Conservation (phyloP, 1,140 invertebrate genomes). For the Pseudomyrmex flavicornis region DNA sequence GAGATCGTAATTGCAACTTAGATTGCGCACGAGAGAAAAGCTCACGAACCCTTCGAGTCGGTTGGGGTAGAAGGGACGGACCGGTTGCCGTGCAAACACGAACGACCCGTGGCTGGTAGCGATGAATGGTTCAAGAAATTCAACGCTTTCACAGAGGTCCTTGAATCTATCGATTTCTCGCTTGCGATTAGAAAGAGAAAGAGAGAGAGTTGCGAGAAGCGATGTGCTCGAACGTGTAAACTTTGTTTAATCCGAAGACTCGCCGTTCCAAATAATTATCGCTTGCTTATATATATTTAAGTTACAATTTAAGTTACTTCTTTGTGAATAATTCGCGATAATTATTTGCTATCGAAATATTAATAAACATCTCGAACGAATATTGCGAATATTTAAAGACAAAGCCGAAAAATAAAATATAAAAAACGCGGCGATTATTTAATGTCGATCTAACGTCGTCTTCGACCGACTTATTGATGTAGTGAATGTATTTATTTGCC, state of each 20-base stretch:
- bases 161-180: conserved; percentile 26
- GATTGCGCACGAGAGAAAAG: conserved; percentile 64
- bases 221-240: conserved; percentile 1
- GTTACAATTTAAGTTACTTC: neutral
- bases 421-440: conserved; percentile 17
- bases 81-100: conserved; percentile 29
- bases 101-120: neutral
- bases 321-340: neutral
- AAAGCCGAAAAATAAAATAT: too few relatives aligned
- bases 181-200: conserved; percentile 19
- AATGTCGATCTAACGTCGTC: neutral
- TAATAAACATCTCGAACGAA: neutral
- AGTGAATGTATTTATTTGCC: conserved; percentile 12
- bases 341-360: neutral
- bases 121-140: conserved; percentile 20
- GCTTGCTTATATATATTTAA: neutral
- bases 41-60: conserved; percentile 1
- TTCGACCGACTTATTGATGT: neutral
- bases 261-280: neutral
- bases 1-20: conserved; percentile 78
- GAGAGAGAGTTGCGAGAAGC: neutral
- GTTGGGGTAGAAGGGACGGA: conserved; percentile 21
- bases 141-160: neutral
- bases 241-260: neutral
- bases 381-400: too few relatives aligned